Conservation (phyloP, 1,140 invertebrate species). For the Fopius arisanus region DNA sequence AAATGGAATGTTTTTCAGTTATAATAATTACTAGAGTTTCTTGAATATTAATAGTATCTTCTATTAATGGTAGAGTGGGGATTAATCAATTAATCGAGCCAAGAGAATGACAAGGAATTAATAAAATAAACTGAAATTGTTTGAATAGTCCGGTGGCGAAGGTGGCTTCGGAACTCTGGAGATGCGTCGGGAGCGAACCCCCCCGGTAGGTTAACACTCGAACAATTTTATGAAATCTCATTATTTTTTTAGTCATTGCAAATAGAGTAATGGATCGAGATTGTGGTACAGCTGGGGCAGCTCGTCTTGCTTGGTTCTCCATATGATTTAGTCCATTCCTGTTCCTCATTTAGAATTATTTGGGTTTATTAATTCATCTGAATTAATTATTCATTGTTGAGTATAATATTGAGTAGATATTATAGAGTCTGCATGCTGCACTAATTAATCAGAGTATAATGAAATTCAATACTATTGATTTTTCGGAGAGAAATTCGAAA, state of each 20-base stretch:
- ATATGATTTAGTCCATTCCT: background rate
- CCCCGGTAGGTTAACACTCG: slow-evolving; percentile 56
- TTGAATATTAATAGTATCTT: no score
- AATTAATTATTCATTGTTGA: background rate
- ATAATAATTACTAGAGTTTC: no score
- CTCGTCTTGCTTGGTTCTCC: background rate
- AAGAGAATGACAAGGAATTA: background rate
- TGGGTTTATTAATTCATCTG: background rate
- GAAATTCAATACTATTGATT: no score
- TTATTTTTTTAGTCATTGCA: background rate
- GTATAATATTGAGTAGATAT: background rate
- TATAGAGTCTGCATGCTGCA: background rate
- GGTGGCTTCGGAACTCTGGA: slow-evolving; percentile 61
- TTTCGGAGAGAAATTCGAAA: background rate
- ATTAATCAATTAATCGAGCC: no score
- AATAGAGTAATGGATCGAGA: background rate
- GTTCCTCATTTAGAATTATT: background rate
- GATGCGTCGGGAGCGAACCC: slow-evolving; percentile 57
- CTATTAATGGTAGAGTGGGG: no score
- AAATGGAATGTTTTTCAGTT: no score
- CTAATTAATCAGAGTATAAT: background rate
- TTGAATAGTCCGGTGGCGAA: slow-evolving; percentile 60
- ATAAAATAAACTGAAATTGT: slow-evolving; percentile 20
- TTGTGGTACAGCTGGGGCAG: slow-evolving; percentile 14
- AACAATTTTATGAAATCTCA: slow-evolving; percentile 11